A percentile compares a stretch with the other conserved stretches of the same genome.
Evolutionary conservation across 2,888 invertebrate species (phyloP).

Genomic region (Terebella lapidaria): DNA sequence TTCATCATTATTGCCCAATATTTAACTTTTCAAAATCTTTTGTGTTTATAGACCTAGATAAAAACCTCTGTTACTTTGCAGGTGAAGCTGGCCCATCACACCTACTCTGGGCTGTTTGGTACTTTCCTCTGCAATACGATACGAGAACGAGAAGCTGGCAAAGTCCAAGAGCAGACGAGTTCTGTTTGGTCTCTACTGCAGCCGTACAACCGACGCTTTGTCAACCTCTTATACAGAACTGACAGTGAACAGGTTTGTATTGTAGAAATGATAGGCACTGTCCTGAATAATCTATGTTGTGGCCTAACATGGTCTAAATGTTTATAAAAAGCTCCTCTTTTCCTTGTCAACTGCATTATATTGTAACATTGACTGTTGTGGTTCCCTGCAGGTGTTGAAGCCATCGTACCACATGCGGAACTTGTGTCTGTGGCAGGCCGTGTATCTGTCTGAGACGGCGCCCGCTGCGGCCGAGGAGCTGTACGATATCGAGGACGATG

Average conservation of each 20-base stretch:
- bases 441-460: conserved; percentile 65
- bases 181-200: conserved; percentile 82
- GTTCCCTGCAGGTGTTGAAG: conserved; percentile 78
- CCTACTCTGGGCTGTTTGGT: conserved; percentile 92
- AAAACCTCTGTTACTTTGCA: too few relatives aligned
- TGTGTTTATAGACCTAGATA: too few relatives aligned
- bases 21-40: neutral
- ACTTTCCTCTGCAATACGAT: conserved; percentile 85
- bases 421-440: conserved; percentile 76
- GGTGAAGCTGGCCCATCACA: conserved; percentile 92
- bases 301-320: too few relatives aligned
- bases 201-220: conserved; percentile 60
- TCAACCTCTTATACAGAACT: conserved; percentile 75
- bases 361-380: too few relatives aligned
- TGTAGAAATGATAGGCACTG: too few relatives aligned
- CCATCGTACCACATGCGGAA: conserved; percentile 80
- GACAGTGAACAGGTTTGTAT: conserved; percentile 43
- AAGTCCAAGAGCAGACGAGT: conserved; percentile 57
- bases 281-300: too few relatives aligned
- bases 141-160: conserved; percentile 35
- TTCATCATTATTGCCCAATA: neutral
- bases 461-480: neutral
- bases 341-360: too few relatives aligned
- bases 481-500: conserved; percentile 6
- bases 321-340: too few relatives aligned